Conservation (phyloP, 2,113 vertebrate genomes). For the Eclectus roratus region DNA sequence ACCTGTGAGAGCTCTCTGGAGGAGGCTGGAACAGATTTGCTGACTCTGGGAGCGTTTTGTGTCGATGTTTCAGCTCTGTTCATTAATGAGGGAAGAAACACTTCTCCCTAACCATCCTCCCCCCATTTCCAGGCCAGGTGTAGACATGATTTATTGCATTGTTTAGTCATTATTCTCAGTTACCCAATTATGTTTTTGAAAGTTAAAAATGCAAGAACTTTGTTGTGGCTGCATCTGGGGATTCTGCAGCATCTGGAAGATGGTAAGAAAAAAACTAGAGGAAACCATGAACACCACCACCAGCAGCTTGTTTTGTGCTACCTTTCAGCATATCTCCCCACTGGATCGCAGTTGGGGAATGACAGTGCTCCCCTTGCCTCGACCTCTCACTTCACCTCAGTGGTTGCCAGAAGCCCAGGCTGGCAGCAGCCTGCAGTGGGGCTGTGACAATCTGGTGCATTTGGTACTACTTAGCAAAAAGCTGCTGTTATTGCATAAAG, state of each 20-base stretch:
- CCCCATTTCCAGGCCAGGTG: constrained; percentile 51
- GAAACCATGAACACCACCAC: not conserved
- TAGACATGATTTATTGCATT: constrained; percentile 67
- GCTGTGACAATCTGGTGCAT: not conserved
- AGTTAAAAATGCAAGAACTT: constrained; percentile 58
- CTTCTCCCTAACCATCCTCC: not conserved
- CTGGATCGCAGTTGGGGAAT: rapidly evolving
- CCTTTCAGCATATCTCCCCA: not conserved
- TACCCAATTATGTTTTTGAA: constrained; percentile 66
- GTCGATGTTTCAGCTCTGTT: not conserved
- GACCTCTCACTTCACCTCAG: not conserved
- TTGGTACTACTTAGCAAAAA: not conserved
- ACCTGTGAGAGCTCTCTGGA: not conserved
- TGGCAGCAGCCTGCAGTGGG: not conserved
- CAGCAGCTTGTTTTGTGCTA: constrained; percentile 25
- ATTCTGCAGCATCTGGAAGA: constrained; percentile 69
- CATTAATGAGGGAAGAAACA: constrained; percentile 22
- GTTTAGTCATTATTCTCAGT: constrained; percentile 68
- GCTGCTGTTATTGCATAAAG: not conserved
- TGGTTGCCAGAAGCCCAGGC: not conserved
- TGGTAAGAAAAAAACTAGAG: not conserved
- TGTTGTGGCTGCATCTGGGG: constrained; percentile 62
- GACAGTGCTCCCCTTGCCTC: not conserved
- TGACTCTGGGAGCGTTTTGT: constrained; percentile 31
- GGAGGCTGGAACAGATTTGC: constrained; percentile 15